Base-by-base conservation (phyloP, 2,113 vertebrate species). In the Myodes glareolus region DNA sequence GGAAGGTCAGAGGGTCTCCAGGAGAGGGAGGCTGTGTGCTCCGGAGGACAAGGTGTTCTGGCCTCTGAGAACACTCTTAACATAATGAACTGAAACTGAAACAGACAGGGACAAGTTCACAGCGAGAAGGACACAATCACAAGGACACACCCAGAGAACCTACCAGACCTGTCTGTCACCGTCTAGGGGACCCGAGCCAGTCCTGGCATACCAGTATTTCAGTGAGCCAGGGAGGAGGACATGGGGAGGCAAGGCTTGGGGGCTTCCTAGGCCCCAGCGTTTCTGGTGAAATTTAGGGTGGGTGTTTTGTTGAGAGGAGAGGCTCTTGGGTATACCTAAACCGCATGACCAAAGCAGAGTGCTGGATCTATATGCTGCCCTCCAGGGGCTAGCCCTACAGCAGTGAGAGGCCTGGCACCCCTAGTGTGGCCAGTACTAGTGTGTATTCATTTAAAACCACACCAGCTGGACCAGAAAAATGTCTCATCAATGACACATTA, bases 61-160 rank as follows among this genome's bases (percentile, higher is more conserved):
- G 98, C 98, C 47, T 99, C 99, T 42, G 98, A 55, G 65, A 99
- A 52, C 13, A 99, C 96, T 88, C 99, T 98, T 7, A 99, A 98
- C 93, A 99, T 89, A 0, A 99, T 27, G 92, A 99, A 99, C 95
- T 99, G 98, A 61, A 99, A 98, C 99, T 99, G 91, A 45, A 91
- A 93, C 14, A 78, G 14, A 96, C 55, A 16, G 14, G 0, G 25
- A 63, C 3, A 36, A 0, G 2, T 76, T 4, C 39, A 8, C 1
- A 2, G 12, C 7, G 1, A 94, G 50, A 42, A 0, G 7, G 67
- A 21, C 16, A 23, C 1, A 14, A 1, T 31, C 31, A 33, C 19
- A 23, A 17, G 19, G 9, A 42, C 11, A 33, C 10, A 42, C 33
- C 23, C 23, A 61, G 58, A 36, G 23, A 55, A 36, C 70, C 42